These are phyloP conservation scores for Argyra leucocephala DNA, from an alignment of 2,888 invertebrate species.

Conservation along the genomic window DNA sequence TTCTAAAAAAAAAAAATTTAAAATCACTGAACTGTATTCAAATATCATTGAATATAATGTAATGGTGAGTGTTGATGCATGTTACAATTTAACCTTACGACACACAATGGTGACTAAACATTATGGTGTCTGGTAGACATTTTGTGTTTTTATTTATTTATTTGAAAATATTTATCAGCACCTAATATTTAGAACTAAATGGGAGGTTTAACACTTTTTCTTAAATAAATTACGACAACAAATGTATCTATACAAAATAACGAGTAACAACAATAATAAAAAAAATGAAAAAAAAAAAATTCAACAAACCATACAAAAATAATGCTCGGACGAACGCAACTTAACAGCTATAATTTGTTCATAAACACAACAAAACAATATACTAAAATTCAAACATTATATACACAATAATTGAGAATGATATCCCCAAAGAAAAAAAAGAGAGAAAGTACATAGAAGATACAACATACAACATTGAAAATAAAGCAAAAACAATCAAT, in stretches of 20 bases:
- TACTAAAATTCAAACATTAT: too few species aligned
- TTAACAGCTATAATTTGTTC: background rate
- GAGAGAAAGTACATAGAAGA: too few species aligned
- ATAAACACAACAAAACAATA: too few species aligned
- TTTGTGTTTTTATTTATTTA: background rate
- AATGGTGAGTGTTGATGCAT: background rate
- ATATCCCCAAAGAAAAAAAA: too few species aligned
- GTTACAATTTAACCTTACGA: background rate
- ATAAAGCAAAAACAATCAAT: background rate
- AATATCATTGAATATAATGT: background rate
- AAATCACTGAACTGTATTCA: background rate
- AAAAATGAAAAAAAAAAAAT: background rate
- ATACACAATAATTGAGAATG: too few species aligned
- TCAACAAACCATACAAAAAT: background rate
- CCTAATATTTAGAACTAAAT: slow-evolving; percentile 1
- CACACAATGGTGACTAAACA: background rate
- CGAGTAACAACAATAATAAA: background rate
- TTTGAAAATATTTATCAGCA: background rate
- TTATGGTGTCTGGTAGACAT: background rate
- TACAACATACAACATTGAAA: background rate
- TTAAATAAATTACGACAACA: background rate
- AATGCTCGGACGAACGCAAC: slow-evolving; percentile 1
- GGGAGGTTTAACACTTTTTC: background rate
- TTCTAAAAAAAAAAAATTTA: too few species aligned
- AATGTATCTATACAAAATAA: background rate